Evolutionary conservation across 2,888 invertebrate genomes (phyloP).

Genomic region (Diaperis boleti): DNA sequence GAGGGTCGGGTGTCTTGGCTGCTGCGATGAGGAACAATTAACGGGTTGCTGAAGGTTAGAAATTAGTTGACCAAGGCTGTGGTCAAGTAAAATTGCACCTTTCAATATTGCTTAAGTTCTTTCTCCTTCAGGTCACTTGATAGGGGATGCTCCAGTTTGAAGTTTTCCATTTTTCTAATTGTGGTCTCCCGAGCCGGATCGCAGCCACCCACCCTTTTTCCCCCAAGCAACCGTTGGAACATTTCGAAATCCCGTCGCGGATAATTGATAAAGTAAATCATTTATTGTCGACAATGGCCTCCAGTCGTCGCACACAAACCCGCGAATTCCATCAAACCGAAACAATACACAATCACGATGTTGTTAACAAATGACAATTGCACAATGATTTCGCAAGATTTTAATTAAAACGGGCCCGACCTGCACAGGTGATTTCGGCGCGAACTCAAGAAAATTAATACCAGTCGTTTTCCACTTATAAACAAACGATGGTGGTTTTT

Average conservation of each 20-base stretch:
- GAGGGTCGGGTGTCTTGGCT: too few relatives aligned
- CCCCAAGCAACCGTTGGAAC: neutral
- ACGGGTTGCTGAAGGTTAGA: too few relatives aligned
- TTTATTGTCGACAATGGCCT: conserved; percentile 43
- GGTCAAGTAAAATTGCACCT: too few relatives aligned
- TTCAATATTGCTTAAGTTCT: too few relatives aligned
- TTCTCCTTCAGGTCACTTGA: too few relatives aligned
- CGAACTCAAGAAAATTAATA: conserved; percentile 19
- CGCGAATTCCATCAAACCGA: conserved; percentile 55
- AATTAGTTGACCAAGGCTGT: too few relatives aligned
- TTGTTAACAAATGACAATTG: conserved; percentile 58
- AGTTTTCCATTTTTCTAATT: too few relatives aligned
- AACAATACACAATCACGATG: conserved; percentile 59
- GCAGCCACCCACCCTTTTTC: too few relatives aligned
- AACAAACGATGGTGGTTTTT: conserved; percentile 22
- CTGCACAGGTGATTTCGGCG: conserved; percentile 33
- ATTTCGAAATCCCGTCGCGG: conserved; percentile 1
- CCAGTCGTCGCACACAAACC: conserved; percentile 5
- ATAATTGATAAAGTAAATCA: conserved; percentile 47
- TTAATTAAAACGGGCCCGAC: conserved; percentile 39
- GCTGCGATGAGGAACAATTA: too few relatives aligned
- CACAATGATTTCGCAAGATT: conserved; percentile 52
- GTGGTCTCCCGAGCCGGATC: too few relatives aligned
- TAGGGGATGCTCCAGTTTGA: too few relatives aligned
- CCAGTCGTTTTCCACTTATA: conserved; percentile 14